These are phyloP conservation scores for Corvus moneduloides DNA, from an alignment of 2,113 vertebrate species.

Conservation along the genomic window DNA sequence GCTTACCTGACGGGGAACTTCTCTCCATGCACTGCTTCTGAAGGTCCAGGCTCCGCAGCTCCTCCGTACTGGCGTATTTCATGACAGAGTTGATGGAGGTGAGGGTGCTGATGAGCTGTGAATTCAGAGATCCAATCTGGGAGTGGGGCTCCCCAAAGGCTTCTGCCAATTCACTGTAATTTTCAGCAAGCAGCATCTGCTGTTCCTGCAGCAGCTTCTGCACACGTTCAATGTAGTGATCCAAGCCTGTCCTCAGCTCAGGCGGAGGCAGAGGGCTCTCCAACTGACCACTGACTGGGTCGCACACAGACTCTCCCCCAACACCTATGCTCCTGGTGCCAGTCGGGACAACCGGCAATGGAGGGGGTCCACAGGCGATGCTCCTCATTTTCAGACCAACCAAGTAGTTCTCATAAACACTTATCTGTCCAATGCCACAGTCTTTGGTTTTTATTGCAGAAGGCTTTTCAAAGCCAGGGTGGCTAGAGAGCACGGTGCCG, in stretches of 20 bases:
- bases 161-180: conserved; percentile 92
- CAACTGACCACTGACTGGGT: background rate
- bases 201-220: conserved; percentile 94
- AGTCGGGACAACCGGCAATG: background rate
- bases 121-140: conserved; percentile 93
- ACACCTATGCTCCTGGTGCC: conserved; percentile 86
- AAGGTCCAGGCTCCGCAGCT: conserved; percentile 73
- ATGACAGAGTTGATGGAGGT: conserved; percentile 91
- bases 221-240: conserved; percentile 93
- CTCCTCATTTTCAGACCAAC: conserved; percentile 92
- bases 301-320: conserved; percentile 77
- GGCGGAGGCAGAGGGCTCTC: conserved; percentile 34
- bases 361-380: conserved; percentile 90
- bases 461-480: conserved; percentile 62
- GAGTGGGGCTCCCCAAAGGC: conserved; percentile 91
- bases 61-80: conserved; percentile 86
- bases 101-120: conserved; percentile 91
- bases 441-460: conserved; percentile 87
- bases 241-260: conserved; percentile 75
- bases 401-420: conserved; percentile 86
- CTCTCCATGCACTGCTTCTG: conserved; percentile 56
- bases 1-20: conserved; percentile 56
- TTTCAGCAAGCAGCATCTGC: conserved; percentile 91
- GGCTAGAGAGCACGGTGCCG: conserved; percentile 78
- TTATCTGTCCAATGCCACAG: conserved; percentile 82